These are phyloP conservation scores for Dendropsophus ebraccatus DNA, from an alignment of 2,113 vertebrate genomes.

Conservation along the genomic window DNA sequence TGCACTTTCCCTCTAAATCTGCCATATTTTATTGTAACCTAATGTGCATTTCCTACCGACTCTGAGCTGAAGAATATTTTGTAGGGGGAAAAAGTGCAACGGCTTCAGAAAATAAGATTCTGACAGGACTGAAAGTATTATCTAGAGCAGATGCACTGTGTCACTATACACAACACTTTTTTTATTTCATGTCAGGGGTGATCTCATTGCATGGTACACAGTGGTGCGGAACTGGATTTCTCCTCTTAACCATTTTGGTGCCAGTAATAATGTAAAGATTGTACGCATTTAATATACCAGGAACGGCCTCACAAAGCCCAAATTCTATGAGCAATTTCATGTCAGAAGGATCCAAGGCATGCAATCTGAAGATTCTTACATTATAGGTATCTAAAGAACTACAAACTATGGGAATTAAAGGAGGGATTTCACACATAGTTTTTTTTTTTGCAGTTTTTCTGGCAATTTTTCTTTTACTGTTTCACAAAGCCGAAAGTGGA, in stretches of 20 bases:
- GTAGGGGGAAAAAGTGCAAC: background rate
- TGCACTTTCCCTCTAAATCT: background rate
- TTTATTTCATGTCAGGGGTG: conserved; percentile 68
- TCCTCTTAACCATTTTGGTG: conserved; percentile 59
- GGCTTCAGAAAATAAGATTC: background rate
- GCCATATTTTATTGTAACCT: background rate
- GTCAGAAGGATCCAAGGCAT: too few species aligned
- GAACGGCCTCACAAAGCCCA: background rate
- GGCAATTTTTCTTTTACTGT: too few species aligned
- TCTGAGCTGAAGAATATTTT: conserved; percentile 2
- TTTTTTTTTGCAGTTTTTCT: too few species aligned
- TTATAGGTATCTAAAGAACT: too few species aligned
- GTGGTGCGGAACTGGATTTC: conserved; percentile 65
- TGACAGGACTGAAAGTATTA: background rate
- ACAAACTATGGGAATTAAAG: too few species aligned
- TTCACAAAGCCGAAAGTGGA: too few species aligned
- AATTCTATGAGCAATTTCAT: background rate
- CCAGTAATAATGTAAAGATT: background rate
- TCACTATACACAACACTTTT: conserved; percentile 70
- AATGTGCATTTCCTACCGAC: background rate
- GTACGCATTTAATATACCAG: background rate
- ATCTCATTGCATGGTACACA: conserved; percentile 72
- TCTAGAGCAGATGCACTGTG: conserved; percentile 74
- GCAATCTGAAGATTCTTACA: too few species aligned
- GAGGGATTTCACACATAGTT: too few species aligned